Percentiles rank a stretch among this genome's conserved stretches.
These are phyloP conservation scores for Carassius carassius DNA, from an alignment of 2,113 vertebrate genomes.

Conservation along the genomic window DNA sequence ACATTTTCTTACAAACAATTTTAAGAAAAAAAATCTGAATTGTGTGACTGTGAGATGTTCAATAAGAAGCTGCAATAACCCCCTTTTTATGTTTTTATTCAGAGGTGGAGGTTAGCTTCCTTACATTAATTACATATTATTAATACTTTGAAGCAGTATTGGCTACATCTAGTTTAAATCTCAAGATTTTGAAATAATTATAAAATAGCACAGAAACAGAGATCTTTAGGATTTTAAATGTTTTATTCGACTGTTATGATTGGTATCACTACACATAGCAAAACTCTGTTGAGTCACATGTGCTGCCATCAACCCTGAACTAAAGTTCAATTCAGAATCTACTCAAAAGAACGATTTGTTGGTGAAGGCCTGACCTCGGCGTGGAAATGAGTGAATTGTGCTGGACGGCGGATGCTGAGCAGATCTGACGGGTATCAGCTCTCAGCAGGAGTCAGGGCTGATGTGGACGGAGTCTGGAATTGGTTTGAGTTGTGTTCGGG, in stretches of 20 bases:
- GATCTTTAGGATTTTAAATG: background rate
- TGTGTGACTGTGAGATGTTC: no score
- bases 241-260: background rate
- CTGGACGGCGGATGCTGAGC: background rate
- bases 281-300: background rate
- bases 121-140: background rate
- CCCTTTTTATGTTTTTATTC: no score
- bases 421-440: slow-evolving; percentile 1
- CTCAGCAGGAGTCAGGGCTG: background rate
- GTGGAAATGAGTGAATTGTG: background rate
- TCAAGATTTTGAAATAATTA: background rate
- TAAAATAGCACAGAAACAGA: background rate
- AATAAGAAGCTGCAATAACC: no score
- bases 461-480: slow-evolving; percentile 32
- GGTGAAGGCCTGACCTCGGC: background rate
- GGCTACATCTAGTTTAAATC: background rate
- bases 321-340: background rate
- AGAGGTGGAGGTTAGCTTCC: no score
- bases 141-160: background rate
- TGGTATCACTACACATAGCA: background rate
- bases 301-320: background rate
- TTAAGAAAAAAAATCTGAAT: no score
- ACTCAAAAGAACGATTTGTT: slow-evolving; percentile 7
- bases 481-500: slow-evolving; percentile 26
- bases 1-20: no score